Percentiles rank a stretch among this genome's conserved stretches.
These are phyloP conservation scores for Nyctibius bracteatus DNA, from an alignment of 2,113 vertebrate species.

Conservation along the genomic window DNA sequence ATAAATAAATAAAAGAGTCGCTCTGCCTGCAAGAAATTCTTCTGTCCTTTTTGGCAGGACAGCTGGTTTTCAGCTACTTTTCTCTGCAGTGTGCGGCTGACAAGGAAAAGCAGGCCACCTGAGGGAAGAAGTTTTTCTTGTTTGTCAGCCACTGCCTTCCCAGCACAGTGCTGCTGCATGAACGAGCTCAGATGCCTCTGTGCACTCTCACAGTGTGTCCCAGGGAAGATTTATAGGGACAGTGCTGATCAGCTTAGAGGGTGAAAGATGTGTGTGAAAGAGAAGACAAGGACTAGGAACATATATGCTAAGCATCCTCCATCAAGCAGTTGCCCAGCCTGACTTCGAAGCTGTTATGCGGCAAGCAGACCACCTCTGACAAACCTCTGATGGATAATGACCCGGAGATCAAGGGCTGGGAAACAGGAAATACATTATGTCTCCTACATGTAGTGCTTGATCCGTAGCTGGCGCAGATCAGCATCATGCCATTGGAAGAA, in stretches of 20 bases:
- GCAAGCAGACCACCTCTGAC: neutral
- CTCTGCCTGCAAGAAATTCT: neutral
- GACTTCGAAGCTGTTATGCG: neutral
- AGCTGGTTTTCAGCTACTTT: conserved; percentile 14
- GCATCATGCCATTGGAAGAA: neutral
- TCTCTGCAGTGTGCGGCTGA: neutral
- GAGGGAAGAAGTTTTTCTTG: neutral
- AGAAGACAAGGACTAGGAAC: neutral
- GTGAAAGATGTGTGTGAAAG: neutral
- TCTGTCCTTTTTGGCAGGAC: neutral
- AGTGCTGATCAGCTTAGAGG: neutral
- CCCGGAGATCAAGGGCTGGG: neutral
- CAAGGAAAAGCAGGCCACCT: conserved; percentile 25
- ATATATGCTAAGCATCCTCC: neutral
- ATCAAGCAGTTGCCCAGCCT: neutral
- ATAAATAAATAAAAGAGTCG: conserved; percentile 16
- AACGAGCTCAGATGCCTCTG: neutral
- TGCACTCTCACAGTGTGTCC: neutral
- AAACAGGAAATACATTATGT: neutral
- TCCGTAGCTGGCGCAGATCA: neutral
- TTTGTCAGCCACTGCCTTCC: neutral
- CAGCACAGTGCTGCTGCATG: neutral
- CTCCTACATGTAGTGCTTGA: neutral
- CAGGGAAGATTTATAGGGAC: neutral
- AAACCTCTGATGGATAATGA: neutral